Evolutionary conservation across 2,888 invertebrate genomes (phyloP), one percentile per base, ranked within the genome.

Genomic region (Phymatocera aterrima): DNA sequence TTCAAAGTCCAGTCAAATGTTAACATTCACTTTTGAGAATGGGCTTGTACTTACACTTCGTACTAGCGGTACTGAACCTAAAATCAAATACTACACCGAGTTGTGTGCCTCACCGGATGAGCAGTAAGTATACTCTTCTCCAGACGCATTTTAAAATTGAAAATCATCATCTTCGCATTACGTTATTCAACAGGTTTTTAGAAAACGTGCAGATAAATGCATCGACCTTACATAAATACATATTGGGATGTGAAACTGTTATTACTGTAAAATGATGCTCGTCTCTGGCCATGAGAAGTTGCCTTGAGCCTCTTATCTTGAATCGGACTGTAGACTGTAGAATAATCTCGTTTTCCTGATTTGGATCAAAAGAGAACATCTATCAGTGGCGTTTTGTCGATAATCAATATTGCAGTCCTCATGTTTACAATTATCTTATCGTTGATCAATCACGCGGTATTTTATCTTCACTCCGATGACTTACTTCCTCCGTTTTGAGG

Each of bases 11-110:
- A 93, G 92, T 82, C 95, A 99, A 91, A 99, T 99, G 99, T 95
- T 99, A 77, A 98, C 98, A 10, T 98, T 99, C 90, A 94, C 94
- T 8, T 98, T 99, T 90, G 92, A 93, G 77, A 97, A 96, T 91
- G 98, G 98, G 0, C 93, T 97, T 81, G 94, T 95, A 8, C 94
- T 96, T 1, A 99, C 98, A 0, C 91, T 99, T 43, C 93, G 99
- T 82, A 98, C 99, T 0, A 98, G 98, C 90, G 99, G 99, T 64
- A 99, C 99, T 0, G 99, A 99, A 90, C 99, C 99, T 57, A 99
- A 99, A 91, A 94, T 99, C 85, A 99, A 99, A 92, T 99, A 98
- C 91, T 99, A 99, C 91, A 96, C 97, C 0, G 99, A 99, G 91
- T 92, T 97, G 78, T 95, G 96, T 83, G 95, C 95, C 79, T 89